phyloP scores from a whole-genome alignment of 2,797 vertebrate species.

The Serranus cabrilla region DNA sequence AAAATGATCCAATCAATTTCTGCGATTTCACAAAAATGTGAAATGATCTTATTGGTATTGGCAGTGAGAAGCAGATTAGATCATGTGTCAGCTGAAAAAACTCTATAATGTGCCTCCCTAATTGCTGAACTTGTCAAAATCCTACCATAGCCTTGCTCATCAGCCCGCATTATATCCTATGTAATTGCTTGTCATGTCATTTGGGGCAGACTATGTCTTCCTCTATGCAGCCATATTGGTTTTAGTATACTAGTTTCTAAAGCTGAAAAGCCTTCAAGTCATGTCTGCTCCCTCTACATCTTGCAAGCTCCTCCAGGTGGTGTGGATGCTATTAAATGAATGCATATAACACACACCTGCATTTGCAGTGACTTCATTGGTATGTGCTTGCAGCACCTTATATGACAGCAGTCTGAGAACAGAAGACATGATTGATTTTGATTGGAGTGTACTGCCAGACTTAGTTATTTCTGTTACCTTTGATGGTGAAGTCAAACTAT shows the following conservation, averaged over 20 bases:
- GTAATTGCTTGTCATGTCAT: slow-evolving; percentile 8
- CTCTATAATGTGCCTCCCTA: no score
- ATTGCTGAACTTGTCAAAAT: not conserved
- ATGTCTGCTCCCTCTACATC: not conserved
- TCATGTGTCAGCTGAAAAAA: no score
- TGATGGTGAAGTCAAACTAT: slow-evolving; percentile 35
- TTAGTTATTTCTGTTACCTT: slow-evolving; percentile 8
- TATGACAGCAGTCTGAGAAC: slow-evolving; percentile 18
- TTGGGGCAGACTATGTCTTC: not conserved
- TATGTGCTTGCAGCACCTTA: slow-evolving; percentile 18
- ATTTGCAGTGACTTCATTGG: slow-evolving; percentile 19
- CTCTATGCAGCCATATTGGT: not conserved
- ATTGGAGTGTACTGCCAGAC: slow-evolving; percentile 9
- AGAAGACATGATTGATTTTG: slow-evolving; percentile 8
- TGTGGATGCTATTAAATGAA: slow-evolving; percentile 22
- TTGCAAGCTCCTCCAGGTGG: not conserved
- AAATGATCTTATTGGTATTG: no score
- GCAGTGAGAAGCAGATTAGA: no score
- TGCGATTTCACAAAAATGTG: no score
- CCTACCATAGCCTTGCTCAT: not conserved
- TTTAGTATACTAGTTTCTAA: not conserved
- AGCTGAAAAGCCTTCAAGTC: not conserved
- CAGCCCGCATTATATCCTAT: no score
- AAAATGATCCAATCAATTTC: no score
- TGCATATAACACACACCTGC: slow-evolving; percentile 18